phyloP scores from a whole-genome alignment of 2,888 invertebrate species.

The Caenorhabditis sp. region DNA sequence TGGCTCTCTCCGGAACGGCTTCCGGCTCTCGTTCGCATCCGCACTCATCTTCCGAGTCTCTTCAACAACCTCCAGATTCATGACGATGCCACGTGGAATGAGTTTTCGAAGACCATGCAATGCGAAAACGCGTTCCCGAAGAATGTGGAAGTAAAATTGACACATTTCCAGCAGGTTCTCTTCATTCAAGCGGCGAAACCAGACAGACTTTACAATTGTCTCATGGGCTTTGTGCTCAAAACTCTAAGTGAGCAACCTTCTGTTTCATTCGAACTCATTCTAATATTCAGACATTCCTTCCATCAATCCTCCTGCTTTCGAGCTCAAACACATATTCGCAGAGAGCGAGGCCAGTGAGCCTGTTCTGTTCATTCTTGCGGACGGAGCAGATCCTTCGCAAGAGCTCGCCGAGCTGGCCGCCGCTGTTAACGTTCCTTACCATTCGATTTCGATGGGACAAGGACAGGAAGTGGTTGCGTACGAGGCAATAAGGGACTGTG shows the following conservation, averaged over 20 bases:
- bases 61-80: slow-evolving; percentile 84
- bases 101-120: slow-evolving; percentile 84
- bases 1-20: slow-evolving; percentile 82
- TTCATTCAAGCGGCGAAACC: slow-evolving; percentile 88
- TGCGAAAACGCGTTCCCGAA: slow-evolving; percentile 84
- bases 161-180: slow-evolving; percentile 85
- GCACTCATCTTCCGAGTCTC: slow-evolving; percentile 81
- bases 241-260: slow-evolving; percentile 78
- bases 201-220: slow-evolving; percentile 87
- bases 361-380: slow-evolving; percentile 88
- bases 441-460: slow-evolving; percentile 82
- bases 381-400: slow-evolving; percentile 90
- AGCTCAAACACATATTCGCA: slow-evolving; percentile 82
- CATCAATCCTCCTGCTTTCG: slow-evolving; percentile 82
- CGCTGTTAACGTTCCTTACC: slow-evolving; percentile 81
- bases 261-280: too few species aligned
- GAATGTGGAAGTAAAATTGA: slow-evolving; percentile 82
- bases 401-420: slow-evolving; percentile 86
- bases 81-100: slow-evolving; percentile 84
- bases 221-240: slow-evolving; percentile 85
- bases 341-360: slow-evolving; percentile 84
- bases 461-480: slow-evolving; percentile 78
- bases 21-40: slow-evolving; percentile 41
- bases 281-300: slow-evolving; percentile 63
- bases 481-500: slow-evolving; percentile 79